phyloP scores from a whole-genome alignment of 2,797 vertebrate species.

The Monodelphis domestica region DNA sequence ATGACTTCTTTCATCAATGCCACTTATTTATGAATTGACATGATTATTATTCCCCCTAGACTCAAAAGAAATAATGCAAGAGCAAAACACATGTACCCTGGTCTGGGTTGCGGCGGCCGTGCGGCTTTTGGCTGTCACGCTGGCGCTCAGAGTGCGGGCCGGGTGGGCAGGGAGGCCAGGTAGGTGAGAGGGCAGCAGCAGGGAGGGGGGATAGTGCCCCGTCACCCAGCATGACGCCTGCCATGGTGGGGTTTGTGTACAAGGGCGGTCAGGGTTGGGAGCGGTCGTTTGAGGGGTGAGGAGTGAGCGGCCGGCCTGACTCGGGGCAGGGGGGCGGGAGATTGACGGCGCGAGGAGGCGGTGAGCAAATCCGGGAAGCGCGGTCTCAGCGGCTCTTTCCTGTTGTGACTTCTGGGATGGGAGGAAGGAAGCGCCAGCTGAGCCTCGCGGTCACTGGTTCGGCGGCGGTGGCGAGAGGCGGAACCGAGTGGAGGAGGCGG shows the following conservation, averaged over 20 bases:
- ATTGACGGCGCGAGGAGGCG: conserved; percentile 45
- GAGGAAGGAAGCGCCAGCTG: conserved; percentile 76
- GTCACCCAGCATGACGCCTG: neutral
- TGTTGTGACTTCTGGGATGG: conserved; percentile 65
- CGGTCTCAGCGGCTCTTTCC: conserved; percentile 36
- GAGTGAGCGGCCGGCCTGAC: neutral
- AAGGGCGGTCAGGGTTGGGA: neutral
- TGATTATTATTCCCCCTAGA: too few relatives aligned
- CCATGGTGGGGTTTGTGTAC: too few relatives aligned
- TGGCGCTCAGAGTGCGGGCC: conserved; percentile 55
- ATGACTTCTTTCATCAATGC: too few relatives aligned
- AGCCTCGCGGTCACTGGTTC: conserved; percentile 43
- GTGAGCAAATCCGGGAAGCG: conserved; percentile 26
- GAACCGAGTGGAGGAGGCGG: conserved; percentile 51
- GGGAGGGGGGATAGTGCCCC: neutral
- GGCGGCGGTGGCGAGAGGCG: conserved; percentile 43
- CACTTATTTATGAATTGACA: too few relatives aligned
- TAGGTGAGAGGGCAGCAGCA: conserved; percentile 13
- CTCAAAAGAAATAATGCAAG: too few relatives aligned
- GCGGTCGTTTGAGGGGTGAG: neutral
- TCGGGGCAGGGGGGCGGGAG: neutral
- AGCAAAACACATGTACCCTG: too few relatives aligned
- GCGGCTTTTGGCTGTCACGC: conserved; percentile 41
- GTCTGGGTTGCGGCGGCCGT: conserved; percentile 13
- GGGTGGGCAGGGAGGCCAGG: conserved; percentile 34